Base-by-base conservation (phyloP, 2,797 vertebrate species). In the Scyliorhinus canicula region DNA sequence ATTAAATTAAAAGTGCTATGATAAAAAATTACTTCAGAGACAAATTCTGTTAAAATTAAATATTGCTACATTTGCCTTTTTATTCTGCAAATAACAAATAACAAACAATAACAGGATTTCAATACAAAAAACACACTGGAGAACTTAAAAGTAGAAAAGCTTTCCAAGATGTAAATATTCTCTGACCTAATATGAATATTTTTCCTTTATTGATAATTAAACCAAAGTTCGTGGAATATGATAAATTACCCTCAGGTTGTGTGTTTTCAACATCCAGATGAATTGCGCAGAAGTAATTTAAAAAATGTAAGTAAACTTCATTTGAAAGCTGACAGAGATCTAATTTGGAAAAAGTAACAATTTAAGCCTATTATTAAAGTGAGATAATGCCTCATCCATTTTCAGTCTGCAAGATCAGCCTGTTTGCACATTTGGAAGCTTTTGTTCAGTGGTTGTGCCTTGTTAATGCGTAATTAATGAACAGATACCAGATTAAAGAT, bases 391-490 rank as follows among this genome's bases (percentile, higher is more conserved):
- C 71, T 52, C 44, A 71, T 55, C 47, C 16, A 94, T 52, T 74
- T 74, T 52, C 67, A 74, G 31, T 52, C 31, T 55, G 93, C 93
- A 31, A 74, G 47, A 94, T 35, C 47, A 74, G 28, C 35, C 47
- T 55, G 5, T 52, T 94, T 94, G 74, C 67, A 71, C 93, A 94
- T 52, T 52, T 94, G 93, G 31, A 94, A 94, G 67, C 44, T 94
- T 74, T 52, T 52, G 28, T 74, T 94, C 93, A 71, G 67, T n/a
- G 47, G 35, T 52, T 94, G 67, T 35, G 44, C 31, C 65, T 55
- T 94, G 93, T 74, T 94, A n/a, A 94, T 74, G 65, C 31, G 55
- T 71, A 55, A 94, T 94, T 94, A 55, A 94, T 74, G 31, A 35
- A 52, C 65, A 52, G 50, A 94, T 28, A 14, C 47, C 93, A 94